Evolutionary conservation across 2,797 vertebrate species (phyloP).

Genomic region (Sitta carolinensis): DNA sequence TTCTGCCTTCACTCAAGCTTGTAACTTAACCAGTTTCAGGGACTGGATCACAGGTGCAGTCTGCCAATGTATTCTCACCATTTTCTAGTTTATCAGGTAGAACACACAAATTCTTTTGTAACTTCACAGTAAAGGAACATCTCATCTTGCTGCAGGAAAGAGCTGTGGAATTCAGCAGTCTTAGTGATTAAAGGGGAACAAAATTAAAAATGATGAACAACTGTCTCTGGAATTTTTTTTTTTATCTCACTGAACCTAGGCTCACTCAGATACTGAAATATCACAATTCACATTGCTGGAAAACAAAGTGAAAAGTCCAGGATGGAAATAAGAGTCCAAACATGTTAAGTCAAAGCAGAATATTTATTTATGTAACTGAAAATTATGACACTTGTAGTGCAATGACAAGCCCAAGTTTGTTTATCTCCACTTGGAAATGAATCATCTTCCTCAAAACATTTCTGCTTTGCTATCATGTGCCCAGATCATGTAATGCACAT

Average conservation of each 20-base stretch:
- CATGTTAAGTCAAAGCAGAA: not conserved
- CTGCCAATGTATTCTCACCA: not conserved
- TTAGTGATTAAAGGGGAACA: not conserved
- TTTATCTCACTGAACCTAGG: not conserved
- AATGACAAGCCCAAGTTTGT: not conserved
- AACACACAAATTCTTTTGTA: not conserved
- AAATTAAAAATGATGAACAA: not conserved
- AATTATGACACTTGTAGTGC: not conserved
- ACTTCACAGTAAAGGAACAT: not conserved
- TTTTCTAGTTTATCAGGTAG: not conserved
- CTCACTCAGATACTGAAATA: not conserved
- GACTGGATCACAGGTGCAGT: not conserved
- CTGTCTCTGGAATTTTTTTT: not conserved
- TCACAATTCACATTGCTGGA: not conserved
- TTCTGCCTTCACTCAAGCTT: not conserved
- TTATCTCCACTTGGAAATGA: not conserved
- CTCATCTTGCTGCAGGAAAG: not conserved
- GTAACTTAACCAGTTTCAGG: not conserved
- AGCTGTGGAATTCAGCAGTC: not conserved
- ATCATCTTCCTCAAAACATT: not conserved
- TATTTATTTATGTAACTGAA: constrained; percentile 27
- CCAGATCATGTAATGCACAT: not conserved
- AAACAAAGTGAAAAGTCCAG: not conserved
- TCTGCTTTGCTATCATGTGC: not conserved
- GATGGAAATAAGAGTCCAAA: not conserved